Evolutionary conservation across 53 echinoderm and acorn worm species (phyloP), one percentile per base, ranked within the genome.

Genomic region (Patiria pectinifera): DNA sequence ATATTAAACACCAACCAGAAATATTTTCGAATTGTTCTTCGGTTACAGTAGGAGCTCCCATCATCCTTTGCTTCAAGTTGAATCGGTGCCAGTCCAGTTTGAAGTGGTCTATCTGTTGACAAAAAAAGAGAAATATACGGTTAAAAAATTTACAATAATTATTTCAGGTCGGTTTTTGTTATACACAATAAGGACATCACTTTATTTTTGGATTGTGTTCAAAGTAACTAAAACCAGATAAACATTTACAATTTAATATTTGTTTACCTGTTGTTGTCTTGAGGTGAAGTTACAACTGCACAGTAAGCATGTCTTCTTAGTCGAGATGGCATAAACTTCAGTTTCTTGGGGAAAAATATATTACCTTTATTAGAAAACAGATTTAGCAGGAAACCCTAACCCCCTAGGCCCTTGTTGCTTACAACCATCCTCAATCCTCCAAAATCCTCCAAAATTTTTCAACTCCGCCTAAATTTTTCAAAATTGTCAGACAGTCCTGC

Each of bases 51-150:
- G 76, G 49, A 6, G 82, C 72, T 45, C 95, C 96, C 59, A 92
- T 71, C 26, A 96, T 92, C 83, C 93, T 94, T 91, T 94, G 95
- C 86, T 95, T 99, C 66, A 99, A 80, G 85, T 99, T 99, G 74
- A 96, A 99, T 18, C 97, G 87, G 78, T 99, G 99, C 99, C 99
- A 99, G 85, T 99, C 99, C 53, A 99, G 92, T 71, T 93, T 95
- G 77, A 95, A 99, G 72, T 99, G 99, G 18, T 96, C 95, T 69
- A 53, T 97, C 99, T 97, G 89, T 81, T 44, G 4, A 66, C 3
- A 6, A 59, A 83, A 22, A 83, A n/a, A 24, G 11, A 61, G 53
- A 53, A 53, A 8, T 53, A 6, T 1, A 6, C 5, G 5, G 0
- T 53, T 6, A 53, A 1, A 53, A 53, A 6, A 2, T 53, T 8